Evolutionary conservation across 1,140 invertebrate species (phyloP).

Genomic region (Drosophila nigromelanica): DNA sequence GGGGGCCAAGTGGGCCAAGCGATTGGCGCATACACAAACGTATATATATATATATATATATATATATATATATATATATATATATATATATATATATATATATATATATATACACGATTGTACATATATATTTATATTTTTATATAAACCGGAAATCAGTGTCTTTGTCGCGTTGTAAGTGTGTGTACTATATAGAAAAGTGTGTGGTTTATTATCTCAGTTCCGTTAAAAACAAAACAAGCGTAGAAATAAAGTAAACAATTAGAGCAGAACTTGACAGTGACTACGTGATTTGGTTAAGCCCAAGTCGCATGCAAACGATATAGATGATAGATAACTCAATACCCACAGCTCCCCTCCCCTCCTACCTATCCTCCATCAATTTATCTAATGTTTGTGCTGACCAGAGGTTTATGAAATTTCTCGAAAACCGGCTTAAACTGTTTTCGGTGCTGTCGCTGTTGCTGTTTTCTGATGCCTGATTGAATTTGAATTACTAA

Average conservation of each 20-base stretch:
- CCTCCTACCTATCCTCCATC: too few species aligned
- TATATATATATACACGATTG: too few species aligned
- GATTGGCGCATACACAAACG: conserved; percentile 7
- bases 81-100: too few species aligned
- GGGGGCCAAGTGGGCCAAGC: conserved; percentile 35
- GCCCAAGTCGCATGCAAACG: conserved; percentile 4
- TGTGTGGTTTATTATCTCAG: conserved; percentile 45
- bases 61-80: too few species aligned
- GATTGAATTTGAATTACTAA: conserved; percentile 80
- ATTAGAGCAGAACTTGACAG: conserved; percentile 50
- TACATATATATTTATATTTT: conserved; percentile 12
- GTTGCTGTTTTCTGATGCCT: conserved; percentile 32
- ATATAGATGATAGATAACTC: conserved; percentile 13
- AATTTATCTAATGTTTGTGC: conserved; percentile 9
- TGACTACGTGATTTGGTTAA: conserved; percentile 35
- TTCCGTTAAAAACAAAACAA: conserved; percentile 51
- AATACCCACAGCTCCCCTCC: neutral
- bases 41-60: too few species aligned
- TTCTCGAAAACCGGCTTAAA: conserved; percentile 41
- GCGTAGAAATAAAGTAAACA: conserved; percentile 49
- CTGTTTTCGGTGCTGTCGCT: conserved; percentile 13
- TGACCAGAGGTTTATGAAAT: conserved; percentile 37
- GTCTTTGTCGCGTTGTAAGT: conserved; percentile 40
- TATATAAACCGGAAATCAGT: conserved; percentile 49
- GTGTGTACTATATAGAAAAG: conserved; percentile 24